A percentile compares a stretch with the other conserved stretches of the same genome.
Evolutionary conservation across 2,113 vertebrate genomes (phyloP).

Genomic region (Osmerus mordax): DNA sequence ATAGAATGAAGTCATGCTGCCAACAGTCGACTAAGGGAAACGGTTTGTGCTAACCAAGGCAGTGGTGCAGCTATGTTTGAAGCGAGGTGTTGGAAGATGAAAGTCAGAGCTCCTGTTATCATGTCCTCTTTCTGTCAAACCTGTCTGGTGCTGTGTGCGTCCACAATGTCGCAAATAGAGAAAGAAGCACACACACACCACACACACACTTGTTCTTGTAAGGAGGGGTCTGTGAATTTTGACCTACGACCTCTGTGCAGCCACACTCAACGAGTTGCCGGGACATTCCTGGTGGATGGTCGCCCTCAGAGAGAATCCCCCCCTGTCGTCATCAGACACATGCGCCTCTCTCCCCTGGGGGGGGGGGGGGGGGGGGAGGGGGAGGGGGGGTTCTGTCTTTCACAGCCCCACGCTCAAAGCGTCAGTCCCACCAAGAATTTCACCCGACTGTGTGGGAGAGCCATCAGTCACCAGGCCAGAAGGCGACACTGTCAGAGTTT

Average conservation of each 20-base stretch:
- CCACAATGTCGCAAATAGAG: conserved; percentile 13
- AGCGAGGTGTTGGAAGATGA: conserved; percentile 18
- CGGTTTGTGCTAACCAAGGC: too few relatives aligned
- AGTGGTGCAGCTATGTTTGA: neutral
- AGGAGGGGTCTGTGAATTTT: conserved; percentile 29
- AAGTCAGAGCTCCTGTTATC: conserved; percentile 40
- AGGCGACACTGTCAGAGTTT: conserved; percentile 38
- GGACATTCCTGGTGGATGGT: conserved; percentile 26
- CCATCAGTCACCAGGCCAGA: conserved; percentile 47
- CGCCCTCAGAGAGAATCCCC: conserved; percentile 10
- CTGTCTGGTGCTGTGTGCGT: conserved; percentile 34
- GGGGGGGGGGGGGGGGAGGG: neutral
- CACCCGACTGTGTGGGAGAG: conserved; percentile 50
- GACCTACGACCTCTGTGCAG: conserved; percentile 29
- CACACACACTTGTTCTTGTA: conserved; percentile 10
- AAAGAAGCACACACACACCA: conserved; percentile 1
- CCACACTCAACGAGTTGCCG: conserved; percentile 9
- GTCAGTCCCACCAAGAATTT: conserved; percentile 59
- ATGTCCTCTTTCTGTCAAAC: conserved; percentile 52
- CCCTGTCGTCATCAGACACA: conserved; percentile 12
- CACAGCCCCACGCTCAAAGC: conserved; percentile 53
- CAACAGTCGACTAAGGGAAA: too few relatives aligned
- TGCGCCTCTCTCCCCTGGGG: conserved; percentile 9
- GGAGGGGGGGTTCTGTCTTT: conserved; percentile 43
- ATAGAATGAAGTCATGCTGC: too few relatives aligned